A percentile compares a stretch with the other conserved stretches of the same genome.
phyloP scores from a whole-genome alignment of 2,113 vertebrate genomes.

The Egretta garzetta region DNA sequence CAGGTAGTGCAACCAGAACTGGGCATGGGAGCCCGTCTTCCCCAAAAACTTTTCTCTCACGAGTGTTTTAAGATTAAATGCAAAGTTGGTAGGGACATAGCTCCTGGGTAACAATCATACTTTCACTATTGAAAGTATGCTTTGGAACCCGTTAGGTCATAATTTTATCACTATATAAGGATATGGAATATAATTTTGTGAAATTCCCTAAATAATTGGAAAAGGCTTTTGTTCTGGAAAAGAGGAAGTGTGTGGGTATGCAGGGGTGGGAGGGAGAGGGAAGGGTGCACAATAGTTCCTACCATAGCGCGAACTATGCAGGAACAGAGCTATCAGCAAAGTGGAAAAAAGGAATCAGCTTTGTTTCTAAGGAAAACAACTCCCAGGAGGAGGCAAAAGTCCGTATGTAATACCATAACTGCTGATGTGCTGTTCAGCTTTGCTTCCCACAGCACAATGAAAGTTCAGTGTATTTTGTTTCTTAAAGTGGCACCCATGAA shows the following conservation, averaged over 20 bases:
- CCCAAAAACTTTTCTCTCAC: not conserved
- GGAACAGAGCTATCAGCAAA: conserved; percentile 38
- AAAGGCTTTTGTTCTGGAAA: conserved; percentile 41
- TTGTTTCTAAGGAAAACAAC: conserved; percentile 54
- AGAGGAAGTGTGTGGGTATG: conserved; percentile 30
- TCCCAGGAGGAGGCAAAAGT: conserved; percentile 46
- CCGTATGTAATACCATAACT: conserved; percentile 31
- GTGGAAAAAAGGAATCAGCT: conserved; percentile 59
- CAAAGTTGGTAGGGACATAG: not conserved
- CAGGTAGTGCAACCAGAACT: not conserved
- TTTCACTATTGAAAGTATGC: not conserved
- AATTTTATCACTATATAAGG: not conserved
- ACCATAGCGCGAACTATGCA: not conserved
- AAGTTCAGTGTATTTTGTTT: not conserved
- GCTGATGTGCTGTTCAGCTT: not conserved
- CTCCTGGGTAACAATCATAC: not conserved
- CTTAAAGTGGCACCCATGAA: conserved; percentile 8
- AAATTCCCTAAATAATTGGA: conserved; percentile 18
- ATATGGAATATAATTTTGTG: not conserved
- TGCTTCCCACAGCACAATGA: conserved; percentile 2
- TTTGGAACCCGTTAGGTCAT: not conserved
- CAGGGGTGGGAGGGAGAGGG: not conserved
- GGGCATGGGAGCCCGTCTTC: not conserved
- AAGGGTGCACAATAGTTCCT: conserved; percentile 24
- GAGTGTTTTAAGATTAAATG: not conserved